Conservation (phyloP, 2,888 invertebrate genomes). For the Unio delphinus region DNA sequence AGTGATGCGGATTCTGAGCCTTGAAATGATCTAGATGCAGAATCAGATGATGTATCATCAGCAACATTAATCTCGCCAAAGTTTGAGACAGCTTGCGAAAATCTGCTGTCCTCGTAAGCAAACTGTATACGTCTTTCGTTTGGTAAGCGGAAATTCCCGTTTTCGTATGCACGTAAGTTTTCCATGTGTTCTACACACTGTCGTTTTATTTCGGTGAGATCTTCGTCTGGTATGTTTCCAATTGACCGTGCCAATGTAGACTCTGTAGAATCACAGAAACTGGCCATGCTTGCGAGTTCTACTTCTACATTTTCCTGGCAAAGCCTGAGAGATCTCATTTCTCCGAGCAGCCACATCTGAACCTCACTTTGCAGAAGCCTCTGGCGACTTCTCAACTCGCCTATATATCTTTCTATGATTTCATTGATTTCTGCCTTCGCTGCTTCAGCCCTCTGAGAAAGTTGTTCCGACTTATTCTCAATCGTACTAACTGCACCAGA, state of each 20-base stretch:
- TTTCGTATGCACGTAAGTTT: constrained; percentile 55
- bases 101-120: constrained; percentile 56
- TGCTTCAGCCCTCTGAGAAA: constrained; percentile 90
- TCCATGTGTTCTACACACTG: constrained; percentile 61
- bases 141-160: constrained; percentile 90
- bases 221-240: constrained; percentile 51
- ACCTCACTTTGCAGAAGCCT: constrained; percentile 75
- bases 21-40: not conserved
- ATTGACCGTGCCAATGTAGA: constrained; percentile 42
- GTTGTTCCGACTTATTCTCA: constrained; percentile 90
- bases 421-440: constrained; percentile 92
- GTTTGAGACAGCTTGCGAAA: constrained; percentile 55
- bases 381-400: constrained; percentile 77
- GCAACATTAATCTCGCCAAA: constrained; percentile 50
- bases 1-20: not conserved
- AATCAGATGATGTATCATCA: constrained; percentile 5
- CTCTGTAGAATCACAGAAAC: constrained; percentile 86
- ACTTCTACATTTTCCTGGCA: constrained; percentile 94
- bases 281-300: constrained; percentile 94
- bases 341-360: constrained; percentile 91
- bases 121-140: constrained; percentile 76
- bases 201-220: constrained; percentile 52
- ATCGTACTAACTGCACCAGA: constrained; percentile 56
- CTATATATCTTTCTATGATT: constrained; percentile 58
- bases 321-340: constrained; percentile 85